Base-by-base conservation (phyloP, 2,888 invertebrate species). In the Hololepta plana region DNA sequence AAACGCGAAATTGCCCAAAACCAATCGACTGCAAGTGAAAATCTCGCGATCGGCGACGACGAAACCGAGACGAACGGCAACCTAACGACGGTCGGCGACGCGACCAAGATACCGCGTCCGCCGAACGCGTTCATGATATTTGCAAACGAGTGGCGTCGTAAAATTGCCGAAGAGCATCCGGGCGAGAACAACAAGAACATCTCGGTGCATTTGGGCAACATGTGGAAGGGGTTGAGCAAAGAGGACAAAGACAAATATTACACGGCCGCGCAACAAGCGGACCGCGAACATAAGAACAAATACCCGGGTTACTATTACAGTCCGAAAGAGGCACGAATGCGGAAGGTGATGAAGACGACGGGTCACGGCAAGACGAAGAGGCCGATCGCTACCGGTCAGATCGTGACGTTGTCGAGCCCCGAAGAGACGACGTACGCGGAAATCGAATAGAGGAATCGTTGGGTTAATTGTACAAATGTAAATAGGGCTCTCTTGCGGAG, bases 41-140 rank as follows among this genome's bases (percentile, higher is more conserved):
- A n/a, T n/a, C n/a, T n/a, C n/a, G n/a, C n/a, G n/a, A n/a, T n/a
- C n/a, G n/a, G n/a, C n/a, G n/a, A n/a, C n/a, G n/a, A n/a, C n/a
- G n/a, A n/a, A n/a, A n/a, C n/a, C n/a, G n/a, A n/a, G n/a, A n/a
- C n/a, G n/a, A n/a, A n/a, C n/a, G n/a, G n/a, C n/a, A n/a, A n/a
- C n/a, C n/a, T n/a, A n/a, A n/a, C n/a, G n/a, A n/a, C 24, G 37
- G 27, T 23, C 21, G 29, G 20, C 39, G 36, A 23, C n/a, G n/a
- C n/a, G n/a, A n/a, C n/a, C n/a, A 53, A 51, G 39, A 51, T 54
- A 27, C 51, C 51, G 6, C 46, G 58, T 26, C 59, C 60, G 4
- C 56, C 55, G 2, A 62, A 59, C 41, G 59, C 61, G 3, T 62
- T 62, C 39, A 62, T 62, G 59, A 51, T 62, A 26, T 62, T 61